Conservation (phyloP, 2,113 vertebrate genomes). For the Toxostoma redivivum region DNA sequence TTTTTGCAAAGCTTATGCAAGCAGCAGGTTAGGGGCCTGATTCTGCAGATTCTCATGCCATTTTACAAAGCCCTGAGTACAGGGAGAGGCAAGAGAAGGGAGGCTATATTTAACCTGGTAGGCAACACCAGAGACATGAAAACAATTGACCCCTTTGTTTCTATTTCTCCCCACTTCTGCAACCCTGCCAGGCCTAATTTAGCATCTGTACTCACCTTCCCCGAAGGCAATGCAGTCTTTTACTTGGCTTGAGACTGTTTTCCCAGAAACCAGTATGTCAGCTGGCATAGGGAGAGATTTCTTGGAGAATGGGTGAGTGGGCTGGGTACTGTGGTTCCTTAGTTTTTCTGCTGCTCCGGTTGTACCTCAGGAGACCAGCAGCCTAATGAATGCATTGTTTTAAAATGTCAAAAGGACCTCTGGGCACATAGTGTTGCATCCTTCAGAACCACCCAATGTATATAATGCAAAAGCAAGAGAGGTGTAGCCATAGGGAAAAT, state of each 20-base stretch:
- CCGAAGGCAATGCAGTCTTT: constrained; percentile 3
- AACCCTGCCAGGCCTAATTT: constrained; percentile 48
- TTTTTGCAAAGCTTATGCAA: neutral
- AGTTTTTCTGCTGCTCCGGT: neutral
- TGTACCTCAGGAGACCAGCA: constrained; percentile 27
- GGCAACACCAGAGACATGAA: neutral
- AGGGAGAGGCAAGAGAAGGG: neutral
- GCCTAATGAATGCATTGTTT: constrained; percentile 36
- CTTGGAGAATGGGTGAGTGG: neutral
- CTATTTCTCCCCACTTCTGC: constrained; percentile 43
- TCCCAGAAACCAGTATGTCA: constrained; percentile 8
- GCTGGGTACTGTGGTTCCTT: neutral
- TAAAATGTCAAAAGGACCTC: constrained; percentile 48
- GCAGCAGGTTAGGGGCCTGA: neutral
- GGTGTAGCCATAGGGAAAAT: constrained; percentile 33
- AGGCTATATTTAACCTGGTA: constrained; percentile 35
- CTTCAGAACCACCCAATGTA: constrained; percentile 47
- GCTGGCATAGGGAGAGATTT: neutral
- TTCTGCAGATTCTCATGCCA: neutral
- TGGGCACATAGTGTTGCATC: neutral
- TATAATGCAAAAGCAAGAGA: neutral
- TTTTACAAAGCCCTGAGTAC: neutral
- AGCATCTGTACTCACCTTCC: constrained; percentile 33
- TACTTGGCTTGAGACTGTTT: constrained; percentile 2
- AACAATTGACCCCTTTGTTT: constrained; percentile 61